Evolutionary conservation across 1,140 invertebrate genomes (phyloP), one percentile per base, ranked within the genome.

Genomic region (Pteromalus puparum): DNA sequence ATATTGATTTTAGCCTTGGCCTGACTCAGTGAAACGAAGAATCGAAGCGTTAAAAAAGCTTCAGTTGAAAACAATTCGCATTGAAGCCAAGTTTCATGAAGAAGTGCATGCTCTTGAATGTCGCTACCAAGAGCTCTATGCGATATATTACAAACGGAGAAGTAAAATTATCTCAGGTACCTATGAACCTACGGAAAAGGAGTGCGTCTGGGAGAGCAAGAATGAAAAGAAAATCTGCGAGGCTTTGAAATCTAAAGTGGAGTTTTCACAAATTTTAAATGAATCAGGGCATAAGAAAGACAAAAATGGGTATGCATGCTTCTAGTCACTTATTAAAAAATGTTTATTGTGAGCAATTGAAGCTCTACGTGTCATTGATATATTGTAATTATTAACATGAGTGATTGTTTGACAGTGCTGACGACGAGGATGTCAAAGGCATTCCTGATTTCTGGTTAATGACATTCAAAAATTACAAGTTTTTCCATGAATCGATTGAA

Each of bases 401-500:
- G 21, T 87, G 4, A 53, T 81, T 84, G 53, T 74, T 83, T 86
- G 73, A 53, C 83, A 91, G 89, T 86, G 72, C 53, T 34, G 88
- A 91, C 82, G 85, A 90, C 87, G 91, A 94, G 78, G 93, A 97
- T 90, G 93, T 95, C 1, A 97, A 97, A 91, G 99, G 99, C 34
- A 97, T 99, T 91, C 98, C 98, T 4, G 96, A 90, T 98, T n/a
- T n/a, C n/a, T n/a, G n/a, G n/a, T n/a, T n/a, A n/a, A n/a, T n/a
- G n/a, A n/a, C n/a, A n/a, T n/a, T 99, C 91, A 98, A 97, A 89
- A 99, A 99, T 94, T 98, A 87, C 96, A 98, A 90, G 99, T n/a
- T n/a, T n/a, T n/a, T n/a, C n/a, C n/a, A 99, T 94, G 97, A 99
- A 90, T 97, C 98, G 1, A 98, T 93, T 99, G 15, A 97, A 98